phyloP scores from a whole-genome alignment of 2,888 invertebrate species.

The Cheilosia vernalis region DNA sequence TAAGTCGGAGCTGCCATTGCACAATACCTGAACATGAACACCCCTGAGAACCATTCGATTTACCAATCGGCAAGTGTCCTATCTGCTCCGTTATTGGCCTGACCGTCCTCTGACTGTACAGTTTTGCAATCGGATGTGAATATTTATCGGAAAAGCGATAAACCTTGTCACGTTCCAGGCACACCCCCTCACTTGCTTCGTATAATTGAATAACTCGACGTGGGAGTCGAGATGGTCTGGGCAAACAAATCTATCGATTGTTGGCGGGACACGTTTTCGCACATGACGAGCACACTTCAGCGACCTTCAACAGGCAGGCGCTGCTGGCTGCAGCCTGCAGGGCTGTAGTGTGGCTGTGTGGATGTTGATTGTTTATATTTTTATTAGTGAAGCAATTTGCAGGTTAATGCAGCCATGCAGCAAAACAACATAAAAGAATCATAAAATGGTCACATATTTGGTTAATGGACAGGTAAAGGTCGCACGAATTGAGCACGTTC shows the following conservation, averaged over 20 bases:
- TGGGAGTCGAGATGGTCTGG: not conserved
- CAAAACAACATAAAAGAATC: not conserved
- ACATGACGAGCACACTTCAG: no score
- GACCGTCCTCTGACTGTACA: not conserved
- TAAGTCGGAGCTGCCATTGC: not conserved
- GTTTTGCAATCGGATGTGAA: not conserved
- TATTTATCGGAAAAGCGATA: slow-evolving; percentile 18
- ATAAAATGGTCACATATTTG: no score
- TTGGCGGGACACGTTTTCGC: no score
- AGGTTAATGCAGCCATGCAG: not conserved
- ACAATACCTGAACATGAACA: not conserved
- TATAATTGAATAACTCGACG: not conserved
- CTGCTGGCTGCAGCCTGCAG: no score
- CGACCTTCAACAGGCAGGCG: no score
- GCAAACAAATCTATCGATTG: not conserved
- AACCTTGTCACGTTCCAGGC: not conserved
- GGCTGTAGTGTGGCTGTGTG: no score
- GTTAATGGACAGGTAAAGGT: no score
- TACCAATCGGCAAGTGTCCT: not conserved
- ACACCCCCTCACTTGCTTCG: not conserved
- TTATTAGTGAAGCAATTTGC: not conserved
- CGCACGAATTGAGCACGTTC: no score
- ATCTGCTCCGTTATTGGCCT: not conserved
- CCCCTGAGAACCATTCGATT: not conserved
- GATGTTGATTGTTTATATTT: no score